Percentiles rank a stretch among this genome's conserved stretches.
These are phyloP conservation scores for Cotesia chilonis DNA, from an alignment of 1,140 invertebrate species.

Conservation along the genomic window DNA sequence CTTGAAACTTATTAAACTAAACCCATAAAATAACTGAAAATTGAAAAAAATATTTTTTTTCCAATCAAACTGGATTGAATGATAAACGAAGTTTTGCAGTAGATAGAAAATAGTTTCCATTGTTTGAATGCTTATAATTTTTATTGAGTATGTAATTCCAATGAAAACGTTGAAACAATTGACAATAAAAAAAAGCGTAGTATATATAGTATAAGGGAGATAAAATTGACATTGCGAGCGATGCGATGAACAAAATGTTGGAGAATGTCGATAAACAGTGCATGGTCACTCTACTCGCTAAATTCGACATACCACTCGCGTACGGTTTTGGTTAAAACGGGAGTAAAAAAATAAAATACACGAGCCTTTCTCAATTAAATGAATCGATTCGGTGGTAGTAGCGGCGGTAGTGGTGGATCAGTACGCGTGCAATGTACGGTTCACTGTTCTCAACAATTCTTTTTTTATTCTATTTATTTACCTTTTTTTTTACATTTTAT, in stretches of 20 bases:
- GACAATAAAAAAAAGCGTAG: background rate
- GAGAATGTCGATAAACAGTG: conserved; percentile 56
- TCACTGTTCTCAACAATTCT: conserved; percentile 14
- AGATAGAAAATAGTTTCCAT: no score
- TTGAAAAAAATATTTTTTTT: no score
- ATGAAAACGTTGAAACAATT: background rate
- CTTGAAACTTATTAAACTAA: no score
- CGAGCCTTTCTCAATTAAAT: conserved; percentile 54
- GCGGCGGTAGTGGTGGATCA: conserved; percentile 4
- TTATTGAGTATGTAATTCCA: conserved; percentile 3
- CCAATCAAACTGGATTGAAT: no score
- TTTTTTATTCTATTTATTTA: conserved; percentile 20
- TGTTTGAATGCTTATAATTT: conserved; percentile 11
- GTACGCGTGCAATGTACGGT: conserved; percentile 23
- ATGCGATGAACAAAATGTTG: conserved; percentile 25
- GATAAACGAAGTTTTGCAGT: no score
- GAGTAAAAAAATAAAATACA: conserved; percentile 25
- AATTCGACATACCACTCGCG: conserved; percentile 51
- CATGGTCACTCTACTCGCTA: conserved; percentile 37
- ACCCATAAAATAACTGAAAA: no score
- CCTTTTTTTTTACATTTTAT: conserved; percentile 36
- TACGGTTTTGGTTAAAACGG: conserved; percentile 42
- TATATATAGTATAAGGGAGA: background rate
- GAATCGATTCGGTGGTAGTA: conserved; percentile 49
- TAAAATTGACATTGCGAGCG: conserved; percentile 12